A percentile compares a stretch with the other conserved stretches of the same genome.
phyloP scores from a whole-genome alignment of 2,888 invertebrate species.

The Drosophila atroscutellata region DNA sequence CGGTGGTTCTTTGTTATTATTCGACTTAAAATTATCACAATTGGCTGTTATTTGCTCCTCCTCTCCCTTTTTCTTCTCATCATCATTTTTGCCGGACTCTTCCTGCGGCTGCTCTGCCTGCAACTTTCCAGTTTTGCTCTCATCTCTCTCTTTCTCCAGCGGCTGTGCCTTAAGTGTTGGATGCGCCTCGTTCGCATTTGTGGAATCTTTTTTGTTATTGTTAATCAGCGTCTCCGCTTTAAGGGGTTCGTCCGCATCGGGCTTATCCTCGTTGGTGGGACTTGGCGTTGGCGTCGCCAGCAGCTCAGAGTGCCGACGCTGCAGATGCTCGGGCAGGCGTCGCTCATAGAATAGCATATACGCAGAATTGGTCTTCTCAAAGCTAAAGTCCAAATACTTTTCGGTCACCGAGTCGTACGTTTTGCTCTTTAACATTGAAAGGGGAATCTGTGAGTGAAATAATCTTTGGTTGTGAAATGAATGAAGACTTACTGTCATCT shows the following conservation, averaged over 20 bases:
- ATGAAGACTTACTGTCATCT: conserved; percentile 91
- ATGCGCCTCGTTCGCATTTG: conserved; percentile 7
- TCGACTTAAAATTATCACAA: conserved; percentile 83
- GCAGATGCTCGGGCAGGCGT: conserved; percentile 86
- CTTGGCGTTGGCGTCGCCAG: conserved; percentile 72
- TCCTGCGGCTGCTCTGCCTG: neutral
- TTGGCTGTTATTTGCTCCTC: conserved; percentile 72
- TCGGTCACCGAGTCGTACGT: conserved; percentile 98
- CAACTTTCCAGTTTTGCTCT: conserved; percentile 17
- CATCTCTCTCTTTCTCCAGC: neutral
- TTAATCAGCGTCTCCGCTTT: conserved; percentile 27
- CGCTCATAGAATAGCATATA: conserved; percentile 99
- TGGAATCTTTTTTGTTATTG: conserved; percentile 25
- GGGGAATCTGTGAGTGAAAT: neutral
- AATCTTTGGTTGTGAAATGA: neutral
- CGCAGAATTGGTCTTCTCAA: conserved; percentile 98
- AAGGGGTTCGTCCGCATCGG: conserved; percentile 37
- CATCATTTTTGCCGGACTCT: neutral
- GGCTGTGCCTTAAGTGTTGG: conserved; percentile 1
- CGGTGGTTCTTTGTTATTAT: conserved; percentile 60
- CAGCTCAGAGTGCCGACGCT: conserved; percentile 82
- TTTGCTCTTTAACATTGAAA: conserved; percentile 89
- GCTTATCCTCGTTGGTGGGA: conserved; percentile 66
- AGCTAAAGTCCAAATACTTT: conserved; percentile 98
- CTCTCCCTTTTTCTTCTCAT: conserved; percentile 25